Conservation (phyloP, 2,113 vertebrate species). For the Zosterops lateralis region DNA sequence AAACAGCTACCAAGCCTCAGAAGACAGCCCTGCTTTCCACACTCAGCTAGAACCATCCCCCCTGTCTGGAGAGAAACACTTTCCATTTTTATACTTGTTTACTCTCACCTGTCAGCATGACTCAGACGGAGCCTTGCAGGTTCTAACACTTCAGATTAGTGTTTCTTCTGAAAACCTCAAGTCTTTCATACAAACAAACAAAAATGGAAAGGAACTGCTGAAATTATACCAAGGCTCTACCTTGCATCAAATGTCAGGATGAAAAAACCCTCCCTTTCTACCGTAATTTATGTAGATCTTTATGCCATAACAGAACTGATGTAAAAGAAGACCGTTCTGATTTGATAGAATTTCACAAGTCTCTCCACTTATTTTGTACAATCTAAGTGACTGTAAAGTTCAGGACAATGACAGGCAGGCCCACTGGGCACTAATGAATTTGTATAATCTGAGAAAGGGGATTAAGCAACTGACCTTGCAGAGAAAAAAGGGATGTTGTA, state of each 20-base stretch:
- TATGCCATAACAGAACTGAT: background rate
- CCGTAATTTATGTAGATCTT: background rate
- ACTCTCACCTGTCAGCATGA: conserved; percentile 23
- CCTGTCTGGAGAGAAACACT: background rate
- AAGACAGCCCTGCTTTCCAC: background rate
- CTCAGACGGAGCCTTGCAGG: background rate
- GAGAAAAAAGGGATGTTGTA: background rate
- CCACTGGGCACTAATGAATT: background rate
- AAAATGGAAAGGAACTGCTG: background rate
- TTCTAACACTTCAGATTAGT: conserved; percentile 12
- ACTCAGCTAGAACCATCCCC: background rate
- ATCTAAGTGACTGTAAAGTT: background rate
- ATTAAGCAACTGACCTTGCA: background rate
- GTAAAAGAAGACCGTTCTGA: background rate
- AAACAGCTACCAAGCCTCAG: background rate
- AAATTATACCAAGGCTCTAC: background rate
- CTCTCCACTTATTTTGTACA: background rate
- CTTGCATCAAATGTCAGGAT: background rate
- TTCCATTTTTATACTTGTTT: conserved; percentile 33
- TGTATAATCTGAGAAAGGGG: background rate
- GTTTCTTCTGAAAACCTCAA: background rate
- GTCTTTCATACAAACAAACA: background rate
- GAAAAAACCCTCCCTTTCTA: background rate
- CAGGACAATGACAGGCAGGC: background rate
- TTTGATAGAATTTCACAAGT: background rate